Evolutionary conservation across 2,797 vertebrate genomes (phyloP), one percentile per base, ranked within the genome.

Genomic region (Macropodus opercularis): DNA sequence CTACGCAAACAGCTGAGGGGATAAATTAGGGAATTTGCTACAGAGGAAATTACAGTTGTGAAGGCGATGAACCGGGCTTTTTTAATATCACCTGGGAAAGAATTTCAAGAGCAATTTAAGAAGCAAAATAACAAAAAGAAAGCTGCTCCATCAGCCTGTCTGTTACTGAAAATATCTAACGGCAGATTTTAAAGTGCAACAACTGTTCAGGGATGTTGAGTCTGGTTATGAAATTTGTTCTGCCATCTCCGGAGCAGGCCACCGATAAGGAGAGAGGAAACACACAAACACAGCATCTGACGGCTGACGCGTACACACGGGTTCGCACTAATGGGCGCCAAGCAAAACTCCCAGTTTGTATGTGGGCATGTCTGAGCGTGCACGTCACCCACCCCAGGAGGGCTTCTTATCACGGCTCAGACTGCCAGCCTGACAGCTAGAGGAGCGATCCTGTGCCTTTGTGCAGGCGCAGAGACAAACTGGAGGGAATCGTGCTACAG

Each of bases 21-120:
- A 80, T 40, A 60, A 77, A 81, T 68, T 74, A 58, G 60, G 43
- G 57, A 75, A 80, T 83, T 80, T 67, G 44, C 69, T 29, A 32
- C 2, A 2, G 60, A 77, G 52, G 73, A 81, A 85, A 84, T 79
- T 64, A 83, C 52, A 53, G 72, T 60, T 77, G n/a, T 54, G 11
- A 46, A 66, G 62, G 41, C 32, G 42, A 21, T 80, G 70, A 82
- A 69, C 47, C 38, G 9, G 24, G 23, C 47, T 19, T 42, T 63
- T 68, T 73, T 57, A 72, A 79, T 56, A 74, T 74, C 64, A 77
- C 63, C 61, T 69, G 66, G 43, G 71, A 74, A 44, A 42, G 19
- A 61, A 61, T 55, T 68, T 64, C 41, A 66, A 66, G 58, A 72
- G 47, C 43, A 64, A 71, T 53, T 63, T 69, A 69, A 72, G 55